phyloP scores from a whole-genome alignment of 2,113 vertebrate species.

The Micromys minutus region DNA sequence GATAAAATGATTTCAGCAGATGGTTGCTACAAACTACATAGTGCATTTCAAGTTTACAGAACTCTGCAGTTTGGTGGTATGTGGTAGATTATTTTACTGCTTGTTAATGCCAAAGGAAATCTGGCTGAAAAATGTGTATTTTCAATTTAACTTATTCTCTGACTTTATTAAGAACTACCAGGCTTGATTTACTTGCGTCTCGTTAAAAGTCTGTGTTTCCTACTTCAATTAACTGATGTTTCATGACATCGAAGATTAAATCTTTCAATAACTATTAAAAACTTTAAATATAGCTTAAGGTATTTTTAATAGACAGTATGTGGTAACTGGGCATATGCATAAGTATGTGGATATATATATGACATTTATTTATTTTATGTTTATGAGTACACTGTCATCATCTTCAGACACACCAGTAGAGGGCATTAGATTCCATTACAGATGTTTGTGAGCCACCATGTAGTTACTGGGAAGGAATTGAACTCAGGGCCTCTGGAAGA shows the following conservation, averaged over 20 bases:
- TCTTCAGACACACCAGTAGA: too few species aligned
- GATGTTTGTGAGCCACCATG: too few species aligned
- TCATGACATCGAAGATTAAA: slow-evolving; percentile 41
- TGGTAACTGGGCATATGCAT: not conserved
- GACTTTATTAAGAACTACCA: slow-evolving; percentile 79
- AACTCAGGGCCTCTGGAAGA: too few species aligned
- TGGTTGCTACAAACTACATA: slow-evolving; percentile 80
- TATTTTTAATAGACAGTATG: not conserved
- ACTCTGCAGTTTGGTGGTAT: slow-evolving; percentile 79
- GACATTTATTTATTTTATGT: too few species aligned
- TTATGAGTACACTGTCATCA: too few species aligned
- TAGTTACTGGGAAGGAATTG: too few species aligned
- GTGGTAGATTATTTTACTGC: slow-evolving; percentile 74
- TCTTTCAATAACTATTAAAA: slow-evolving; percentile 37
- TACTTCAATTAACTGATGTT: slow-evolving; percentile 61
- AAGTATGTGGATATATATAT: too few species aligned
- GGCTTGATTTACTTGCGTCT: slow-evolving; percentile 71
- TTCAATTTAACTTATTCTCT: slow-evolving; percentile 81
- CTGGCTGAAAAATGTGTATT: slow-evolving; percentile 74
- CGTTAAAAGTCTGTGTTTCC: slow-evolving; percentile 24
- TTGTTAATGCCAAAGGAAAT: slow-evolving; percentile 82
- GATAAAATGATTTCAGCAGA: slow-evolving; percentile 80
- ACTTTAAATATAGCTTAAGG: slow-evolving; percentile 51
- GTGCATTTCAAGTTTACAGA: slow-evolving; percentile 76
- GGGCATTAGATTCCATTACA: too few species aligned